A percentile compares a stretch with the other conserved stretches of the same genome.
These are phyloP conservation scores for Siniperca undulata DNA, from an alignment of 2,797 vertebrate species.

Conservation along the genomic window DNA sequence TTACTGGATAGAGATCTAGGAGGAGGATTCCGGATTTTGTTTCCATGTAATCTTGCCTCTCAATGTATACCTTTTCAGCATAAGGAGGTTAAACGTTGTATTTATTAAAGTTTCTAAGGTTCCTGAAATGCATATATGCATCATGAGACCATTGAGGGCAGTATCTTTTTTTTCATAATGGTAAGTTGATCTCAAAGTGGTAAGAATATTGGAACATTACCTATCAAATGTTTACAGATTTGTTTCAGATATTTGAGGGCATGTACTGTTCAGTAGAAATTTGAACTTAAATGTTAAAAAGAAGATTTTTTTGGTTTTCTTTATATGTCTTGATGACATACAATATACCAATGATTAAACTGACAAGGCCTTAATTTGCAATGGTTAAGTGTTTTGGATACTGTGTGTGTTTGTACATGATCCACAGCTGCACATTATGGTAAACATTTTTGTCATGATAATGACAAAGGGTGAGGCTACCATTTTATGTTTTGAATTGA, in stretches of 20 bases:
- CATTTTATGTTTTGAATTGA: constrained; percentile 33
- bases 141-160: constrained; percentile 41
- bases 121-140: constrained; percentile 55
- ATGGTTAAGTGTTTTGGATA: constrained; percentile 53
- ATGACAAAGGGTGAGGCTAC: background rate
- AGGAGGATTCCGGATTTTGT: constrained; percentile 35
- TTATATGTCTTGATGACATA: constrained; percentile 49
- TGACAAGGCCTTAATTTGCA: constrained; percentile 73
- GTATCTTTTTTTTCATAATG: constrained; percentile 40
- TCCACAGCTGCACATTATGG: constrained; percentile 47
- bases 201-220: constrained; percentile 28
- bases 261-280: constrained; percentile 48
- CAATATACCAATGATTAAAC: constrained; percentile 75
- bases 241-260: constrained; percentile 47
- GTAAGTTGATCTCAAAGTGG: constrained; percentile 48
- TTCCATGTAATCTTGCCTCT: constrained; percentile 54
- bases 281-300: constrained; percentile 32
- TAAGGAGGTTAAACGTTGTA: constrained; percentile 63
- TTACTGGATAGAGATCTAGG: constrained; percentile 51
- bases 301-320: constrained; percentile 31
- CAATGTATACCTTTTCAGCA: constrained; percentile 34
- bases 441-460: background rate
- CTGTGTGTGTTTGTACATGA: constrained; percentile 43
- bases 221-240: constrained; percentile 62
- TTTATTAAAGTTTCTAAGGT: constrained; percentile 71